Conservation (phyloP, 1,140 invertebrate species). For the Temnothorax longispinosus region DNA sequence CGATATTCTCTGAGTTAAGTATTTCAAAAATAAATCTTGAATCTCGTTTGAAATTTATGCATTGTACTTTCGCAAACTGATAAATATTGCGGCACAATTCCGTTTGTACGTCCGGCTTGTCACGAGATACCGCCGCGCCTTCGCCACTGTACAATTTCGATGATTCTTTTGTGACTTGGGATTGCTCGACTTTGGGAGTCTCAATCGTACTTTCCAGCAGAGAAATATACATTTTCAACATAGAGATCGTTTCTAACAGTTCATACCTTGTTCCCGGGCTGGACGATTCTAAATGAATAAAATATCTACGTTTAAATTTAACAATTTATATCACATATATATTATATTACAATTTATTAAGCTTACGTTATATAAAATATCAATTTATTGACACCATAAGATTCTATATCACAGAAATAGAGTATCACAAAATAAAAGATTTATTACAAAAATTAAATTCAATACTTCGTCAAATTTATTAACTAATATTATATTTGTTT, state of each 20-base stretch:
- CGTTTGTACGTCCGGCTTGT: neutral
- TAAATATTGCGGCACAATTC: constrained; percentile 43
- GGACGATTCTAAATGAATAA: neutral
- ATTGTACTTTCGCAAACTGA: constrained; percentile 26
- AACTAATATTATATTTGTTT: too few relatives aligned
- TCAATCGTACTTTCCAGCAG: neutral
- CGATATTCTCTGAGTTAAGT: neutral
- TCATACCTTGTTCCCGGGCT: neutral
- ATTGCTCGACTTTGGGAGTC: neutral
- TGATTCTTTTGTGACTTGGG: neutral
- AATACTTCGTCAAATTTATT: too few relatives aligned
- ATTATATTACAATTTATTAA: too few relatives aligned
- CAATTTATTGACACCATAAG: too few relatives aligned
- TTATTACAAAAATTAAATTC: too few relatives aligned
- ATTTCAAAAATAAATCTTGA: constrained; percentile 27
- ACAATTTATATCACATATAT: too few relatives aligned
- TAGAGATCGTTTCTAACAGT: too few relatives aligned
- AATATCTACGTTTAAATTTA: too few relatives aligned
- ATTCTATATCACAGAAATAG: too few relatives aligned
- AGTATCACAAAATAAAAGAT: too few relatives aligned
- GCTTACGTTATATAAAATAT: too few relatives aligned
- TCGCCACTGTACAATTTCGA: neutral
- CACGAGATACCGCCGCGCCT: too few relatives aligned
- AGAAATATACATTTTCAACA: neutral
- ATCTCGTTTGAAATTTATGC: neutral